A percentile compares a stretch with the other conserved stretches of the same genome.
Conservation (phyloP, 30 jellyfish, hydroid and myxozoan genomes). For the Mastigias papua region DNA sequence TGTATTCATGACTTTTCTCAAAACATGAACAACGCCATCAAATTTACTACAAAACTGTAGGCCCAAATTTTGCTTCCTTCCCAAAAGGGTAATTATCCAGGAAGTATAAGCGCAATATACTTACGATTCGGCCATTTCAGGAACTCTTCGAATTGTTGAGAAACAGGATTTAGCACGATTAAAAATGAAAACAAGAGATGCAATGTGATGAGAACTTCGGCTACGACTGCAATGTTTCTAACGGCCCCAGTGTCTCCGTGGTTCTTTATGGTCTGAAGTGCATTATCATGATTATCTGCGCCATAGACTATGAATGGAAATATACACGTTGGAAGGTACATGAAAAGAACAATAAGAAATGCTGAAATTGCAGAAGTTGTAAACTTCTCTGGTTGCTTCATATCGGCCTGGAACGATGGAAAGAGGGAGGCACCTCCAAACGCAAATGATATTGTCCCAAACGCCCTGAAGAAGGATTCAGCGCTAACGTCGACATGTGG, state of each 20-base stretch:
- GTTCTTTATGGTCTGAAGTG: constrained; percentile 62
- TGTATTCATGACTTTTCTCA: too few relatives aligned
- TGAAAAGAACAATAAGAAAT: constrained; percentile 68
- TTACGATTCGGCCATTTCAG: constrained; percentile 83
- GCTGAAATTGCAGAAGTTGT: constrained; percentile 87
- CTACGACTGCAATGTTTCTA: constrained; percentile 55
- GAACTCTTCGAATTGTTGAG: constrained; percentile 93
- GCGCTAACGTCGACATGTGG: constrained; percentile 45
- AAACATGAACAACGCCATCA: too few relatives aligned
- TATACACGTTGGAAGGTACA: constrained; percentile 87
- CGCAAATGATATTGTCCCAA: constrained; percentile 93
- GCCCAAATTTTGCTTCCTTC: too few relatives aligned
- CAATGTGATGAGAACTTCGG: constrained; percentile 81
- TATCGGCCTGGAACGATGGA: constrained; percentile 96
- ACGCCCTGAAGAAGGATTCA: constrained; percentile 82
- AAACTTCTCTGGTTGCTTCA: constrained; percentile 85
- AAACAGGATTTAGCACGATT: constrained; percentile 83
- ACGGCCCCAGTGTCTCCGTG: constrained; percentile 80
- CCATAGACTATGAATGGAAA: constrained; percentile 92
- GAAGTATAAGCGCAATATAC: background rate
- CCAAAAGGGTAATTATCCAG: too few relatives aligned
- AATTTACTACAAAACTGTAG: too few relatives aligned
- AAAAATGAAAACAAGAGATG: constrained; percentile 90
- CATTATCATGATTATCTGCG: constrained; percentile 53
- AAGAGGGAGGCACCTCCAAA: constrained; percentile 95